Conservation (phyloP, 1,140 invertebrate species). For the Platyscapa corneri region DNA sequence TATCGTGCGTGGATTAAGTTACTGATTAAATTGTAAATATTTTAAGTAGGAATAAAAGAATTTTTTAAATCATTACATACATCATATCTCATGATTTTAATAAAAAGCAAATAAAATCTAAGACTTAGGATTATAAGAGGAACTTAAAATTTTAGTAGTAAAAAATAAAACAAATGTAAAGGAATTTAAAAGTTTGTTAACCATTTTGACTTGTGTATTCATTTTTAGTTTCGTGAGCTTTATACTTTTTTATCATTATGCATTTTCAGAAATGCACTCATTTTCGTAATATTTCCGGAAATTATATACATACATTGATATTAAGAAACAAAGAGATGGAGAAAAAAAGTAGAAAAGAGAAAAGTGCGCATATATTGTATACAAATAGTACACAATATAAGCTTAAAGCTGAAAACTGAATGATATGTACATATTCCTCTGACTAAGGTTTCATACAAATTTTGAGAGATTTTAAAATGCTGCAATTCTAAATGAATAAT, state of each 20-base stretch:
- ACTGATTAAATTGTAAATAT: constrained; percentile 4
- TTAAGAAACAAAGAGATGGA: not conserved
- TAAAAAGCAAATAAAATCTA: not conserved
- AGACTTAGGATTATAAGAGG: not conserved
- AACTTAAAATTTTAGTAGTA: not conserved
- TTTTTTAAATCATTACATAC: not conserved
- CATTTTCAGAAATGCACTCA: not conserved
- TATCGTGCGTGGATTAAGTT: not conserved
- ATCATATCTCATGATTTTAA: not conserved
- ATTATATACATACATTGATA: not conserved
- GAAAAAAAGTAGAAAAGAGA: not conserved
- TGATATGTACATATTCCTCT: not conserved
- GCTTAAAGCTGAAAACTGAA: not conserved
- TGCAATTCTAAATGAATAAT: no score
- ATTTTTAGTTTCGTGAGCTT: not conserved
- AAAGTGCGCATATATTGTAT: not conserved
- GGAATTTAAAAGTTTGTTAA: not conserved
- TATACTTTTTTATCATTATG: not conserved
- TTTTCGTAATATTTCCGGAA: not conserved
- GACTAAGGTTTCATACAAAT: not conserved
- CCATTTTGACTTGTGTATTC: not conserved
- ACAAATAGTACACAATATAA: not conserved
- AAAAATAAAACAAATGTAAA: not conserved
- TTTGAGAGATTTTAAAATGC: no score
- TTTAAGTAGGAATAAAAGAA: no score